Conservation (phyloP, 2,888 invertebrate species). For the Allophyes oxyacanthae region DNA sequence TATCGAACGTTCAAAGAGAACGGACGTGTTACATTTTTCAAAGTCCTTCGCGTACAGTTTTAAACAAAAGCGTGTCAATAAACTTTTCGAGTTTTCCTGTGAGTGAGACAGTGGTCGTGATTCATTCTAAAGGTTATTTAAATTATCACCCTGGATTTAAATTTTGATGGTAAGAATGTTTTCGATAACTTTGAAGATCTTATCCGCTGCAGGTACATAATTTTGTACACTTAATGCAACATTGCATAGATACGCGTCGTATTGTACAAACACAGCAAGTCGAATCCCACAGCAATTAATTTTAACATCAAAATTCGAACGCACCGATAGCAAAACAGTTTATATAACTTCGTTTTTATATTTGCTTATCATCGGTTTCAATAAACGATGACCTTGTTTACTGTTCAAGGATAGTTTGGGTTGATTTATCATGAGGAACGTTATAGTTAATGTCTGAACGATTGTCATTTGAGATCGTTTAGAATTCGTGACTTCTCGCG, state of each 20-base stretch:
- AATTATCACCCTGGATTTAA: constrained; percentile 79
- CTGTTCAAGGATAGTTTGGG: constrained; percentile 29
- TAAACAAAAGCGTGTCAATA: constrained; percentile 68
- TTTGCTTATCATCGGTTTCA: constrained; percentile 50
- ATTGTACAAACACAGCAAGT: constrained; percentile 6
- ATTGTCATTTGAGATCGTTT: constrained; percentile 37
- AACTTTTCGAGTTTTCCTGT: constrained; percentile 66
- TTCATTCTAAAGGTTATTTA: constrained; percentile 49
- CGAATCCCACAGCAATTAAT: constrained; percentile 20
- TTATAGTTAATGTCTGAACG: constrained; percentile 22
- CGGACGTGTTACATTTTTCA: constrained; percentile 63
- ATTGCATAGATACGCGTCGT: constrained; percentile 16
- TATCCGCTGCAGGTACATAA: constrained; percentile 32
- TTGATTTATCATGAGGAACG: constrained; percentile 37
- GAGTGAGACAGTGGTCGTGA: constrained; percentile 64
- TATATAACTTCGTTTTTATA: constrained; percentile 41
- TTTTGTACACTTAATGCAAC: constrained; percentile 39
- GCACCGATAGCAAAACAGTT: constrained; percentile 32
- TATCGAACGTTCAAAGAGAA: constrained; percentile 57
- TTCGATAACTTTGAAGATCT: constrained; percentile 41
- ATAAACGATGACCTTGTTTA: constrained; percentile 40
- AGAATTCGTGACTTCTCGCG: constrained; percentile 46
- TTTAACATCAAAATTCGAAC: constrained; percentile 12
- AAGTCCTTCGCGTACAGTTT: constrained; percentile 43
- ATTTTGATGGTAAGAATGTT: constrained; percentile 73